Conservation (phyloP, 2,888 invertebrate species). For the Pandemis corylana region DNA sequence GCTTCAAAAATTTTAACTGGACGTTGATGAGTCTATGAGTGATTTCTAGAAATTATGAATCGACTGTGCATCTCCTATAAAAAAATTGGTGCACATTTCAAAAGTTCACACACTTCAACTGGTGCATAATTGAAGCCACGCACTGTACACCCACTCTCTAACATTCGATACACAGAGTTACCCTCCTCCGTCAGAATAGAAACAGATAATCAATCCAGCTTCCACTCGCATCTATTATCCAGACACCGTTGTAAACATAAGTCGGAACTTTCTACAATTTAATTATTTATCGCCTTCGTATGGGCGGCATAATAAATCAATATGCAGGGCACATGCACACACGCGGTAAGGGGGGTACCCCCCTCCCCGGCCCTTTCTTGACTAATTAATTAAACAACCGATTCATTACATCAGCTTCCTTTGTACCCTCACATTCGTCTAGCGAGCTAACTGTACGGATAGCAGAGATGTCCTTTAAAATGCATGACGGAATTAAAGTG, state of each 20-base stretch:
- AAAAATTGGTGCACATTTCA: not conserved
- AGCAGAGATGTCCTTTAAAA: conserved; percentile 51
- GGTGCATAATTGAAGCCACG: too few species aligned
- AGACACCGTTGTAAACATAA: conserved; percentile 63
- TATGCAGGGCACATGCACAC: conserved; percentile 82
- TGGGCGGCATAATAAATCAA: conserved; percentile 82
- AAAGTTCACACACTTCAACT: not conserved
- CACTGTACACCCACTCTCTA: not conserved
- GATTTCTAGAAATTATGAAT: too few species aligned
- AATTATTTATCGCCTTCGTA: conserved; percentile 79
- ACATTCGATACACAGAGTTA: not conserved
- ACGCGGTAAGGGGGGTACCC: conserved; percentile 58
- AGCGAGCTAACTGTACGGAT: conserved; percentile 64
- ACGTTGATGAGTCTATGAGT: too few species aligned
- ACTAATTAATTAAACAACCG: conserved; percentile 91
- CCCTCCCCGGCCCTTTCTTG: conserved; percentile 78
- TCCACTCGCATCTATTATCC: conserved; percentile 44
- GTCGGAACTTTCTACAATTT: conserved; percentile 79
- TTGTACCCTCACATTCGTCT: conserved; percentile 83
- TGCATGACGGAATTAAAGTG: conserved; percentile 1
- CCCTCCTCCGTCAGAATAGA: conserved; percentile 3
- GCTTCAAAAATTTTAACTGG: too few species aligned
- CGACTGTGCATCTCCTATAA: too few species aligned
- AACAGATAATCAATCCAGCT: conserved; percentile 35
- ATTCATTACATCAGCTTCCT: conserved; percentile 88